Evolutionary conservation across 1,140 invertebrate genomes (phyloP).

Genomic region (Lepidurus apus): DNA sequence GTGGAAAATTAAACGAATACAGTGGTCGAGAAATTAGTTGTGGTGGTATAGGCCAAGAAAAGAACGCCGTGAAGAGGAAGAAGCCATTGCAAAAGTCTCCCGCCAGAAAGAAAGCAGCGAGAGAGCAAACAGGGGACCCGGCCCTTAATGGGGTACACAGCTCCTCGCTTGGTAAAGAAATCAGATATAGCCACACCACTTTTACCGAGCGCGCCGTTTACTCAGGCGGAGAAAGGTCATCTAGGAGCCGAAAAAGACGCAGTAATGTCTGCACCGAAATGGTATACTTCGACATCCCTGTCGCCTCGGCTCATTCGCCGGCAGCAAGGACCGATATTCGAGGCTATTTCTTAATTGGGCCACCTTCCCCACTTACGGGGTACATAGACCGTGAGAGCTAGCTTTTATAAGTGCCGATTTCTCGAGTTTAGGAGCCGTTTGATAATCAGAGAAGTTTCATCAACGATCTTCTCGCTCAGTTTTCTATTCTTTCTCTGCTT

Average conservation of each 20-base stretch:
- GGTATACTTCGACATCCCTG: slow-evolving; percentile 5
- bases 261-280: neutral
- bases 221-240: slow-evolving; percentile 10
- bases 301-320: neutral
- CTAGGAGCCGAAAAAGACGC: neutral
- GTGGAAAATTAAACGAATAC: no score
- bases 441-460: neutral
- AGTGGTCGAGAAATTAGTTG: no score
- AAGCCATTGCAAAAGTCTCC: neutral
- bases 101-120: neutral
- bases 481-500: no score
- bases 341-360: neutral
- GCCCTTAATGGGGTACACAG: neutral
- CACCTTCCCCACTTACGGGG: neutral
- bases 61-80: neutral
- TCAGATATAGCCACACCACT: slow-evolving; percentile 14
- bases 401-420: neutral
- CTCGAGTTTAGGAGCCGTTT: neutral
- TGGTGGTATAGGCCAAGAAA: neutral
- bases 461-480: neutral
- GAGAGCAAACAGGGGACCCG: neutral
- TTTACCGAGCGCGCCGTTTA: neutral
- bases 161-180: slow-evolving; percentile 10
- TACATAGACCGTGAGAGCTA: neutral
- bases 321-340: neutral